Evolutionary conservation across 2,888 invertebrate species (phyloP), one percentile per base, ranked within the genome.

Genomic region (Dyspetes luteomarginatus): DNA sequence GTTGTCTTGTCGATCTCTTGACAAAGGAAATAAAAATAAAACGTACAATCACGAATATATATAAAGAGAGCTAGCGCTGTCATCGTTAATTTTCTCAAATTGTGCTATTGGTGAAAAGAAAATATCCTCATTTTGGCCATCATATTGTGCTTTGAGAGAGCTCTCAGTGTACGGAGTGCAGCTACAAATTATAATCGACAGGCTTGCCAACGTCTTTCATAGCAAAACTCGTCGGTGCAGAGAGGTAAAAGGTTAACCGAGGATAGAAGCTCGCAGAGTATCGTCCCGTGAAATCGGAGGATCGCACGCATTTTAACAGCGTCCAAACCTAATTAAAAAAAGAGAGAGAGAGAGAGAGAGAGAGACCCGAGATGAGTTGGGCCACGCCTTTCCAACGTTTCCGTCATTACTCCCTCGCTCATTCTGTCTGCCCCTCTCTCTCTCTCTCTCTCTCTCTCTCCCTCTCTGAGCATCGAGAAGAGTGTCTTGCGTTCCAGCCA

Each of bases 221-320:
- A 76, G 78, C 82, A 72, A 71, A 68, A 50, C 72, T 69, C 15
- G 17, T 9, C 24, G 24, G n/a, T 3, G 36, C 1, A 36, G 7
- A 36, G 65, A 85, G 87, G 85, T 86, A 84, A 87, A 86, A 87
- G 86, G 87, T 88, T 86, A 86, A 83, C 62, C 81, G 85, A 85
- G 85, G 83, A 56, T n/a, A 24, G 17, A 28, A 24, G 36, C 76
- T 58, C 55, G 43, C 56, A 30, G 72, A 28, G 67, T 83, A 83
- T 81, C 78, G 74, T 81, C 83, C 87, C 87, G 86, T 87, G 89
- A 89, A 89, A 89, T 89, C 87, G 85, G 82, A 83, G 82, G 84
- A 83, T 84, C 85, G 86, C 84, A 82, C 85, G 83, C 81, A 82
- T 81, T 83, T 82, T 73, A 82, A 79, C 83, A 83, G 77, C 76